These are phyloP conservation scores for Drosophila recens DNA, from an alignment of 2,888 invertebrate species.

Conservation along the genomic window DNA sequence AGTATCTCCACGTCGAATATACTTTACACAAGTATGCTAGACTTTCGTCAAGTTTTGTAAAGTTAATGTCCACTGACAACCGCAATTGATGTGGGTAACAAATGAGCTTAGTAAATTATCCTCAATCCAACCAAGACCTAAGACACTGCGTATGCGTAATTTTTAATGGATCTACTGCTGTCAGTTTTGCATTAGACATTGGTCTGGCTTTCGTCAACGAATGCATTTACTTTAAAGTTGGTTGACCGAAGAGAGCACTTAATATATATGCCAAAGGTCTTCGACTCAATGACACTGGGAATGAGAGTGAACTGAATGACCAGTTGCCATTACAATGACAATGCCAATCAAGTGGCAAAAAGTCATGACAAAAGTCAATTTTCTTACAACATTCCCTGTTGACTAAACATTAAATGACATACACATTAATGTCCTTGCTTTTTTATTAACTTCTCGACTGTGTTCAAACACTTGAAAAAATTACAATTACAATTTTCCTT, in stretches of 20 bases:
- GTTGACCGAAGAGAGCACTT: slow-evolving; percentile 14
- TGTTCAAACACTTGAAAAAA: slow-evolving; percentile 37
- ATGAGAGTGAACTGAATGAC: slow-evolving; percentile 8
- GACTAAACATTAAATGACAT: slow-evolving; percentile 40
- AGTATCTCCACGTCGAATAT: neutral
- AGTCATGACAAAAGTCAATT: slow-evolving; percentile 46
- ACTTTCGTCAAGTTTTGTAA: slow-evolving; percentile 1
- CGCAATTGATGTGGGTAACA: slow-evolving; percentile 38
- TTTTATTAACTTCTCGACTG: slow-evolving; percentile 14
- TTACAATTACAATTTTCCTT: slow-evolving; percentile 21
- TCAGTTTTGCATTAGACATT: slow-evolving; percentile 11
- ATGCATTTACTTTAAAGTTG: slow-evolving; percentile 28
- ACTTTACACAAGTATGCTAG: too few species aligned
- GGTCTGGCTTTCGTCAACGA: slow-evolving; percentile 8
- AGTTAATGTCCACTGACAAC: slow-evolving; percentile 43
- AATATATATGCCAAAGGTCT: slow-evolving; percentile 22
- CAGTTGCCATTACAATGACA: slow-evolving; percentile 1
- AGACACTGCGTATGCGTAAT: slow-evolving; percentile 54
- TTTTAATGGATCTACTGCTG: slow-evolving; percentile 26
- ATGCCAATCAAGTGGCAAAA: slow-evolving; percentile 46
- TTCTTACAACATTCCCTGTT: slow-evolving; percentile 27
- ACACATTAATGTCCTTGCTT: slow-evolving; percentile 25
- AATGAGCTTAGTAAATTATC: slow-evolving; percentile 25
- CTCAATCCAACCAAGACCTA: slow-evolving; percentile 1
- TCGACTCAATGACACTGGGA: slow-evolving; percentile 1